Percentiles rank a stretch among this genome's conserved stretches.
Conservation (phyloP, 2,113 vertebrate species). For the Lycaon pictus region DNA sequence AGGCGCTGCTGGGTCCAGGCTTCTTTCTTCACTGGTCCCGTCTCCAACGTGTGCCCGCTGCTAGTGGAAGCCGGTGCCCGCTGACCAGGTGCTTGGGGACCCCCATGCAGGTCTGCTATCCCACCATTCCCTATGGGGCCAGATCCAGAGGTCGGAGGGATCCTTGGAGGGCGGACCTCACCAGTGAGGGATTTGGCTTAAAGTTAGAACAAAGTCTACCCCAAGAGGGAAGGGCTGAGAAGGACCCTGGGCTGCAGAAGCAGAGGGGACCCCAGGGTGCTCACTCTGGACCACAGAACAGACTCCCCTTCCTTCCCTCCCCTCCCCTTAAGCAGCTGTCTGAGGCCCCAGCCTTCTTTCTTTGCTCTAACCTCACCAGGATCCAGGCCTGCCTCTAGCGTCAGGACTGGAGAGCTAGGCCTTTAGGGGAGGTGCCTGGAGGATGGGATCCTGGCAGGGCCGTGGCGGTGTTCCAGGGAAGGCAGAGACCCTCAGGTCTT, state of each 20-base stretch:
- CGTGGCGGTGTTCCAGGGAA: not conserved
- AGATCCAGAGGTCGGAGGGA: not conserved
- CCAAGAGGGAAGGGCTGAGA: not conserved
- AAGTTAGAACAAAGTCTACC: not conserved
- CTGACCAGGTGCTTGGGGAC: not conserved
- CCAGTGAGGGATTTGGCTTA: not conserved
- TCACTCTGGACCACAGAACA: too few species aligned
- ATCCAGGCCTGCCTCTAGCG: not conserved
- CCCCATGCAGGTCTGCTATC: fast-evolving
- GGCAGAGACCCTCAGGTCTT: not conserved
- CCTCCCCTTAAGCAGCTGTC: fast-evolving
- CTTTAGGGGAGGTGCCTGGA: not conserved
- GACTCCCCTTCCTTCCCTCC: not conserved
- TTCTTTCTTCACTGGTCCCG: not conserved
- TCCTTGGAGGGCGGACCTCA: not conserved
- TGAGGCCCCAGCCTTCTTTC: not conserved
- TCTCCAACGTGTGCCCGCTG: not conserved
- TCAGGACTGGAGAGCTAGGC: fast-evolving
- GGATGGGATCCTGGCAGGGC: fast-evolving
- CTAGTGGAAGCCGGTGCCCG: not conserved
- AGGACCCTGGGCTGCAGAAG: not conserved
- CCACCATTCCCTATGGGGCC: not conserved
- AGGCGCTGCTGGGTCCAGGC: fast-evolving
- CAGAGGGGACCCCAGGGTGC: not conserved
- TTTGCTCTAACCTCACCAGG: not conserved